Evolutionary conservation across 2,797 vertebrate genomes (phyloP).

Genomic region (Rhinatrema bivittatum): DNA sequence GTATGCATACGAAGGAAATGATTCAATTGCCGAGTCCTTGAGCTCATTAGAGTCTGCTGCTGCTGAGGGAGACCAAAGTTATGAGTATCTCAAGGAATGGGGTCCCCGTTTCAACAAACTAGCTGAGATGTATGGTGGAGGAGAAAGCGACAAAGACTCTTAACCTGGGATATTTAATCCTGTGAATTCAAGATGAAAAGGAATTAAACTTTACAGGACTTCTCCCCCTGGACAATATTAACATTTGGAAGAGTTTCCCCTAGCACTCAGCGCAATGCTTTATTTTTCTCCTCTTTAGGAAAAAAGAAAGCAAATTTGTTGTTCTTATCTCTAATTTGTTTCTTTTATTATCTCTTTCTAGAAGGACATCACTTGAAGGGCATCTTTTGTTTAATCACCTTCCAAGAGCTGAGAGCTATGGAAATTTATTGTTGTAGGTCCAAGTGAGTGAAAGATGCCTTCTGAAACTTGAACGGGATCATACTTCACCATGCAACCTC

Average conservation of each 20-base stretch:
- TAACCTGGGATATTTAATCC: constrained; percentile 41
- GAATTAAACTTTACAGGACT: constrained; percentile 40
- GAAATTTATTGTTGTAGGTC: constrained; percentile 59
- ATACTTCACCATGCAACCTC: constrained; percentile 44
- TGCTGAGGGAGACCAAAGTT: constrained; percentile 90
- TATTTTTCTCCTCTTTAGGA: constrained; percentile 24
- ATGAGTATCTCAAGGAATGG: constrained; percentile 95
- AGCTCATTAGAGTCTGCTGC: constrained; percentile 87
- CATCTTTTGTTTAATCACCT: constrained; percentile 58
- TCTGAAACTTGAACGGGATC: constrained; percentile 48
- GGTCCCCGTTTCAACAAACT: constrained; percentile 91
- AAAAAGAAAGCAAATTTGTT: constrained; percentile 13
- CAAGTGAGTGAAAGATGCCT: constrained; percentile 56
- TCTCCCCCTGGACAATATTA: constrained; percentile 49
- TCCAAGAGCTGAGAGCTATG: constrained; percentile 64
- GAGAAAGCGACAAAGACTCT: constrained; percentile 79
- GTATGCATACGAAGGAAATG: constrained; percentile 90
- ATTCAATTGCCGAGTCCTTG: constrained; percentile 87
- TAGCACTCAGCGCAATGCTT: constrained; percentile 60
- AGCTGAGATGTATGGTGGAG: constrained; percentile 94
- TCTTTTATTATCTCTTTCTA: constrained; percentile 54
- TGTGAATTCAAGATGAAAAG: constrained; percentile 10
- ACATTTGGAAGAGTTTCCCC: constrained; percentile 50
- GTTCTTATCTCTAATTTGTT: constrained; percentile 39
- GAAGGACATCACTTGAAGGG: constrained; percentile 55